Percentiles rank a stretch among this genome's conserved stretches.
Evolutionary conservation across 2,797 vertebrate genomes (phyloP).

Genomic region (Clamator glandarius): DNA sequence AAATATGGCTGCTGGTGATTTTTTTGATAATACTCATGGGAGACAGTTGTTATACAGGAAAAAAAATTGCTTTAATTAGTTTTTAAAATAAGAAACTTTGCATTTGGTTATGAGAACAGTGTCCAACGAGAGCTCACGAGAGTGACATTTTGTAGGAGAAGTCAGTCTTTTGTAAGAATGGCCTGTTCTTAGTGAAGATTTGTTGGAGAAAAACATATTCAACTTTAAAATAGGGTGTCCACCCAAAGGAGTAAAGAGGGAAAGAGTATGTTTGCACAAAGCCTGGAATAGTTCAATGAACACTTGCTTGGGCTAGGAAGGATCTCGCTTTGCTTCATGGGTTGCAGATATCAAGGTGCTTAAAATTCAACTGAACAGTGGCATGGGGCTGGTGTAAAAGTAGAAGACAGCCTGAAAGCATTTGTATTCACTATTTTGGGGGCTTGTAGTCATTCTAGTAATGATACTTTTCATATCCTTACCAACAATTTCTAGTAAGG

Average conservation of each 20-base stretch:
- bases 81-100: neutral
- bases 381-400: neutral
- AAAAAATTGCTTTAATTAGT: neutral
- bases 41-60: neutral
- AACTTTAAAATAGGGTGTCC: neutral
- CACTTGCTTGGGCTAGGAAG: neutral
- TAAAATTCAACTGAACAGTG: neutral
- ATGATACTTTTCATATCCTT: neutral
- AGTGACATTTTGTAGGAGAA: neutral
- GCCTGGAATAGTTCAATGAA: neutral
- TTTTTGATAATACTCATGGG: neutral
- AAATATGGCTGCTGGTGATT: neutral
- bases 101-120: neutral
- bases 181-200: neutral
- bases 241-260: neutral
- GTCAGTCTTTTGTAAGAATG: neutral
- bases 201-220: neutral
- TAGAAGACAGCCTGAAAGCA: neutral
- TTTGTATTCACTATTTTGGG: neutral
- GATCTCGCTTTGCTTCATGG: neutral
- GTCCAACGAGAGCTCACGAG: neutral
- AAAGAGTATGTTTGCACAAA: neutral
- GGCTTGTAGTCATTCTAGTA: neutral
- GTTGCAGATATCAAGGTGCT: neutral
- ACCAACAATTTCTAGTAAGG: neutral